These are phyloP conservation scores for Scyliorhinus canicula DNA, from an alignment of 2,797 vertebrate genomes.

Conservation along the genomic window DNA sequence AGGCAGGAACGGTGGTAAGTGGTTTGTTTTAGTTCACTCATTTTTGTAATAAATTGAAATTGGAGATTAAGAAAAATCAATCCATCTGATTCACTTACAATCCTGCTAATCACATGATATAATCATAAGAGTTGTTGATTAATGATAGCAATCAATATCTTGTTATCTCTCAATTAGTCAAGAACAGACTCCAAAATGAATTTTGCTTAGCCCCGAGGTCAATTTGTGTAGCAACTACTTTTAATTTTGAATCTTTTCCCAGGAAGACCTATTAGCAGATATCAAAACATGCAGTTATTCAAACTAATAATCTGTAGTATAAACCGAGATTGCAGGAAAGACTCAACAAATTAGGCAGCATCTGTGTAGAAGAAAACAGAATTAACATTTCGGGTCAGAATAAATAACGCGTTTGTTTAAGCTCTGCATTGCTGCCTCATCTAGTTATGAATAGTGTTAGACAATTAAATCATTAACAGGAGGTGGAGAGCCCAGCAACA, in stretches of 20 bases:
- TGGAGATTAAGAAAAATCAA: neutral
- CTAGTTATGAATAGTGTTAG: neutral
- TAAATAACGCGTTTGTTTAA: neutral
- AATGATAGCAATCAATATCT: neutral
- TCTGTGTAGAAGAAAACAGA: neutral
- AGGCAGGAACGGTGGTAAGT: neutral
- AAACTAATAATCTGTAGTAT: neutral
- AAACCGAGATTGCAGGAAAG: neutral
- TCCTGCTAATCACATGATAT: neutral
- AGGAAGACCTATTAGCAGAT: too few species aligned
- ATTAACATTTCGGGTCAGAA: neutral
- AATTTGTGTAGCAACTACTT: neutral
- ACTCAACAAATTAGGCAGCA: neutral
- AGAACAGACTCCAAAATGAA: neutral
- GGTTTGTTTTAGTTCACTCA: neutral
- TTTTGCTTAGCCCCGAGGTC: neutral
- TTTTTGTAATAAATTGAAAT: neutral
- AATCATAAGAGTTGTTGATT: neutral
- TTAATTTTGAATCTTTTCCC: neutral
- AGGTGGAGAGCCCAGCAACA: neutral
- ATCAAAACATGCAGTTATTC: neutral
- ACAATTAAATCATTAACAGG: neutral
- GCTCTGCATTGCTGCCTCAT: neutral
- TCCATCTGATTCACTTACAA: neutral
- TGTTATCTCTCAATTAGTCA: neutral